phyloP scores from a whole-genome alignment of 2,113 vertebrate species.

The Falco punctatus region DNA sequence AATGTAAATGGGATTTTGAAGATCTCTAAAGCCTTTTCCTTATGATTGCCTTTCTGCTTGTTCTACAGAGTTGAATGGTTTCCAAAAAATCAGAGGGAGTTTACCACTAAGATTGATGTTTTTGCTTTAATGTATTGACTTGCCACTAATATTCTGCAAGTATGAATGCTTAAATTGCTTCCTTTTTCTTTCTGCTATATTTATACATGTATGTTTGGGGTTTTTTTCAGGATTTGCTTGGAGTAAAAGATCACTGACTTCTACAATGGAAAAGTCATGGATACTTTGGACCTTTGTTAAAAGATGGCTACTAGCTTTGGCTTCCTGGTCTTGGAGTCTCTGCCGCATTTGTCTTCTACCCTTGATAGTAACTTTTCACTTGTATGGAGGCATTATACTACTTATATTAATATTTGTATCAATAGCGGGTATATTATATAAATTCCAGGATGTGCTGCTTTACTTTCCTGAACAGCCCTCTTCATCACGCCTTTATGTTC shows the following conservation, averaged over 20 bases:
- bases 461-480: constrained; percentile 98
- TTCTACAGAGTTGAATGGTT: background rate
- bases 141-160: background rate
- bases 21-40: background rate
- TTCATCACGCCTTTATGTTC: constrained; percentile 96
- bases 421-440: constrained; percentile 94
- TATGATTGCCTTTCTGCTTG: background rate
- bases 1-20: background rate
- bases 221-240: constrained; percentile 70
- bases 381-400: constrained; percentile 90
- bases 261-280: constrained; percentile 96
- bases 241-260: constrained; percentile 63
- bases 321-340: constrained; percentile 94
- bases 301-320: constrained; percentile 87
- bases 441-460: constrained; percentile 96
- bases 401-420: constrained; percentile 91
- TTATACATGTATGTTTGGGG: background rate
- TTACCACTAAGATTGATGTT: background rate
- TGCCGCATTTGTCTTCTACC: constrained; percentile 95
- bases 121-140: background rate
- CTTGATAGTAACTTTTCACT: constrained; percentile 96
- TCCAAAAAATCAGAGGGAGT: background rate
- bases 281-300: constrained; percentile 89
- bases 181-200: background rate
- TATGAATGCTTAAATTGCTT: background rate